Evolutionary conservation across 2,888 invertebrate species (phyloP).

Genomic region (Aphrophora alni): DNA sequence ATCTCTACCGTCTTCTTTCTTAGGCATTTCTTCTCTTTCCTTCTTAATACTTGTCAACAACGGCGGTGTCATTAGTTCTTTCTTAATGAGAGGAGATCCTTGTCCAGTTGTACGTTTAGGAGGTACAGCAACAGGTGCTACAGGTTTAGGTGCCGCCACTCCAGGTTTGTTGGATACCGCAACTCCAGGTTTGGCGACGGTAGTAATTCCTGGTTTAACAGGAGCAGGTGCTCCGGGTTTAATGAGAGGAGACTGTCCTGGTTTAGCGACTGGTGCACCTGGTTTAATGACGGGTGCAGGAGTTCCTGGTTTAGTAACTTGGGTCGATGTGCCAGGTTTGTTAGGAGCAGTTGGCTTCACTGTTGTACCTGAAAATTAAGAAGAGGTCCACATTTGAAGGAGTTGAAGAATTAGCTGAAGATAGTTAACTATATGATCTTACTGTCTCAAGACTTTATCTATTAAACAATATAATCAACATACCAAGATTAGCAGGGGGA

Average conservation of each 20-base stretch:
- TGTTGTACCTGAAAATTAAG: background rate
- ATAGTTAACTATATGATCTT: no score
- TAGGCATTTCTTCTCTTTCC: constrained; percentile 54
- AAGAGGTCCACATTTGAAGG: no score
- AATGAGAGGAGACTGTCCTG: background rate
- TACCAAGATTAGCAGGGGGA: background rate
- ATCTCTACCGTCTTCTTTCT: constrained; percentile 77
- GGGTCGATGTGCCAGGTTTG: background rate
- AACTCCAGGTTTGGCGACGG: constrained; percentile 46
- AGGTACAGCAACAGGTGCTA: constrained; percentile 48
- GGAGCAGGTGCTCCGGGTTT: background rate
- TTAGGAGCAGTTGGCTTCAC: constrained; percentile 37
- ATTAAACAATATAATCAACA: no score
- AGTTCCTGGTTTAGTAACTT: background rate
- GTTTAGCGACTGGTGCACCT: background rate
- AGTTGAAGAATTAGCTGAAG: no score
- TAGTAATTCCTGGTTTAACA: constrained; percentile 37
- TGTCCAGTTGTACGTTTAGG: constrained; percentile 52
- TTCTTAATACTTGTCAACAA: constrained; percentile 30
- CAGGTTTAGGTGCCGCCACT: constrained; percentile 47
- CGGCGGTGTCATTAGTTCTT: constrained; percentile 15
- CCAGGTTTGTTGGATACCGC: constrained; percentile 33
- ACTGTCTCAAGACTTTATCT: no score
- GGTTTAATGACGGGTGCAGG: background rate
- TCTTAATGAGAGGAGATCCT: constrained; percentile 17